A percentile compares a stretch with the other conserved stretches of the same genome.
Conservation (phyloP, 2,888 invertebrate species). For the Drosophila phalerata region DNA sequence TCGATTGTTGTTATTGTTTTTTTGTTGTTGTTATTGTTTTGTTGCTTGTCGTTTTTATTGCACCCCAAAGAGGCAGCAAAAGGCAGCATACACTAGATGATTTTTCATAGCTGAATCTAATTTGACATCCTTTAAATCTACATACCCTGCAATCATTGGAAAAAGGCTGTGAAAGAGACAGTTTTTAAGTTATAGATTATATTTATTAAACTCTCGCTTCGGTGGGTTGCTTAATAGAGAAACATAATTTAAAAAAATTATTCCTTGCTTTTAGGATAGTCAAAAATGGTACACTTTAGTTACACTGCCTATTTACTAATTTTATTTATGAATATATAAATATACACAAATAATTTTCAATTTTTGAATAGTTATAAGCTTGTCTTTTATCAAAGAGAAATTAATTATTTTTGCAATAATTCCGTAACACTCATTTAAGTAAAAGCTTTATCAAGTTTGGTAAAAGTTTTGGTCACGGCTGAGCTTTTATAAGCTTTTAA, state of each 20-base stretch:
- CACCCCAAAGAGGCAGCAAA: conserved; percentile 18
- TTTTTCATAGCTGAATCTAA: conserved; percentile 7
- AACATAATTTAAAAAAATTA: too few species aligned
- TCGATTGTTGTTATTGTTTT: conserved; percentile 18
- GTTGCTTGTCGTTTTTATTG: conserved; percentile 23
- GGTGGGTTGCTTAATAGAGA: too few species aligned
- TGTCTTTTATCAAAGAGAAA: conserved; percentile 19
- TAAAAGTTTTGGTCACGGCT: neutral
- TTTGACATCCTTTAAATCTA: neutral
- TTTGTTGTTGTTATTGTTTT: neutral
- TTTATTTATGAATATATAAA: neutral
- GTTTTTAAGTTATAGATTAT: neutral
- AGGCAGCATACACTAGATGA: neutral
- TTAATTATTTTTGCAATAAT: conserved; percentile 1
- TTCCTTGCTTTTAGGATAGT: too few species aligned
- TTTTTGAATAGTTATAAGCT: too few species aligned
- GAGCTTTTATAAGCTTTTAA: neutral
- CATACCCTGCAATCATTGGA: conserved; percentile 1
- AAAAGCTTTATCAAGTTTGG: neutral
- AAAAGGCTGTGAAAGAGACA: neutral
- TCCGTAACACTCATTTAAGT: neutral
- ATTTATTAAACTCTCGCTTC: too few species aligned
- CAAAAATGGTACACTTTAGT: too few species aligned
- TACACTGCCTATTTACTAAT: neutral
- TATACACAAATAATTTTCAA: neutral